A percentile compares a stretch with the other conserved stretches of the same genome.
Evolutionary conservation across 37 sponge, comb jelly and placozoan species (phyloP).

Genomic region (Cladorhizidae sp.): DNA sequence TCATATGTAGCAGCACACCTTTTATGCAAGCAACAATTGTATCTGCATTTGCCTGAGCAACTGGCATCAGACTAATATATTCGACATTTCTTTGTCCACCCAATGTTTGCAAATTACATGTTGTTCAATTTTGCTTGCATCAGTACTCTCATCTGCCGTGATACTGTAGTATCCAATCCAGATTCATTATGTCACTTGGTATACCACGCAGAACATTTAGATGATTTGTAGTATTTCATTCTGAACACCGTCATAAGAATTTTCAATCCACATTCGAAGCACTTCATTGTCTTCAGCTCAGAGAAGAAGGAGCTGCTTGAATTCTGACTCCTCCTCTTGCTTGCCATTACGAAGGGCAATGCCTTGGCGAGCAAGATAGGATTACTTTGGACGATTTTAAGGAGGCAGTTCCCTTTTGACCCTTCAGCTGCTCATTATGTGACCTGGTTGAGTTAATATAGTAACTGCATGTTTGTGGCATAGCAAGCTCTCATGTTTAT

Average conservation of each 20-base stretch:
- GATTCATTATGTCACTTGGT: conserved; percentile 1
- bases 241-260: conserved; percentile 8
- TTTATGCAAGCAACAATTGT: too few species aligned
- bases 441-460: too few species aligned
- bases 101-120: conserved; percentile 48
- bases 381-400: conserved; percentile 6
- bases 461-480: too few species aligned
- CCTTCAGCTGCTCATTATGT: too few species aligned
- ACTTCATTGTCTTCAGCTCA: too few species aligned
- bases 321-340: conserved; percentile 9
- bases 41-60: too few species aligned
- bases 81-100: conserved; percentile 47
- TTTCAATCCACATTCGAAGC: conserved; percentile 8
- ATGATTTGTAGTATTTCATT: conserved; percentile 15
- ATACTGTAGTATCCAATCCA: conserved; percentile 10
- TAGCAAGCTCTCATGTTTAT: too few species aligned
- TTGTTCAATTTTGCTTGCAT: conserved; percentile 39
- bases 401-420: conserved; percentile 5
- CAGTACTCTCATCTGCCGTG: conserved; percentile 18
- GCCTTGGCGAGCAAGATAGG: too few species aligned
- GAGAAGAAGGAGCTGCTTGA: too few species aligned
- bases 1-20: too few species aligned
- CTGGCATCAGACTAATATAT: conserved; percentile 30
- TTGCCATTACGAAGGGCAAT: conserved; percentile 8
- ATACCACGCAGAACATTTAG: conserved; percentile 8